Conservation (phyloP, 2,113 vertebrate species). For the Melospiza melodia region DNA sequence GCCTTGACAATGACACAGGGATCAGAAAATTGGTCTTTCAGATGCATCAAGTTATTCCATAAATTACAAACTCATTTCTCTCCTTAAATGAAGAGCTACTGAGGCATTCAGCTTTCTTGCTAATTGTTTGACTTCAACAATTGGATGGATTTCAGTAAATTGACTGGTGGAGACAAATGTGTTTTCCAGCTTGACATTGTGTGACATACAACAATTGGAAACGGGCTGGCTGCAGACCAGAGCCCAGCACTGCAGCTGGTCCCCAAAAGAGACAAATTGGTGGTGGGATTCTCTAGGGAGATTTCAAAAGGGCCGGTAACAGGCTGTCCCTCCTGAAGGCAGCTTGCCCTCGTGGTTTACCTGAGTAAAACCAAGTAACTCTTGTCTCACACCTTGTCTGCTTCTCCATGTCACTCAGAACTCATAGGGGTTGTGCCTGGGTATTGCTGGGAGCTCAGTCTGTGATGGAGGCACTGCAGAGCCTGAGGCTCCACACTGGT, state of each 20-base stretch:
- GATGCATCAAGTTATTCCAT: background rate
- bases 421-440: background rate
- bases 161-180: background rate
- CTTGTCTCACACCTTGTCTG: background rate
- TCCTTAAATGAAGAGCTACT: constrained; percentile 2
- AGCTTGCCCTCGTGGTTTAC: background rate
- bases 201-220: background rate
- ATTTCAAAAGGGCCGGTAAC: background rate
- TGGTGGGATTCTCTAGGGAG: background rate
- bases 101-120: background rate
- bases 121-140: background rate
- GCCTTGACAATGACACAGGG: background rate
- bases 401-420: background rate
- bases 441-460: background rate
- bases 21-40: background rate
- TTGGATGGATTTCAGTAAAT: background rate
- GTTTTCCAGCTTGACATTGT: background rate
- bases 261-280: background rate
- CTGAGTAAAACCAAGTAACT: background rate
- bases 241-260: background rate
- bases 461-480: background rate
- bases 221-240: background rate
- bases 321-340: background rate
- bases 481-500: background rate
- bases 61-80: background rate